Evolutionary conservation across 2,797 vertebrate genomes (phyloP).

Genomic region (Centropyge bicolor): DNA sequence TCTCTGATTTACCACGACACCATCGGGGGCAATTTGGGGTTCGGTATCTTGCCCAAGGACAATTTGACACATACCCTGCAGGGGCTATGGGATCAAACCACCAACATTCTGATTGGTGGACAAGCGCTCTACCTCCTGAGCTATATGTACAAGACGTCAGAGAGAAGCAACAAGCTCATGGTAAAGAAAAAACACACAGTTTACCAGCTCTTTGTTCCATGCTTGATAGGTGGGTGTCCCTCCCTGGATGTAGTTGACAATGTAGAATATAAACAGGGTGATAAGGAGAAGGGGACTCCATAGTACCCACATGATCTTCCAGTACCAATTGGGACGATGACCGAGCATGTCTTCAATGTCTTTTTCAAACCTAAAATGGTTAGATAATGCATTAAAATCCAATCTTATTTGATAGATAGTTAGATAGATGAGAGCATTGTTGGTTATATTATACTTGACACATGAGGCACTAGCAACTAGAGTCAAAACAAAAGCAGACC

Average conservation of each 20-base stretch:
- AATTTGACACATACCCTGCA: too few relatives aligned
- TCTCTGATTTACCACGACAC: too few relatives aligned
- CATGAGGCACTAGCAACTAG: not conserved
- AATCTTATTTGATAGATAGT: not conserved
- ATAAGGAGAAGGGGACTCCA: slow-evolving; percentile 91
- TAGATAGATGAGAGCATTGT: too few relatives aligned
- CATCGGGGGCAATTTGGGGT: too few relatives aligned
- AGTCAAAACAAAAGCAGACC: not conserved
- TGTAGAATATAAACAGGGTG: slow-evolving; percentile 90
- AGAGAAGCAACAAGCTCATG: not conserved
- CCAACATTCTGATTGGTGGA: too few relatives aligned
- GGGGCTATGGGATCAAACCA: too few relatives aligned
- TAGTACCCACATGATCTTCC: slow-evolving; percentile 90
- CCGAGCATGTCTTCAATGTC: slow-evolving; percentile 93
- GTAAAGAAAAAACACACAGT: not conserved
- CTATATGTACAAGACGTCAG: not conserved
- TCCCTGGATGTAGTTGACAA: slow-evolving; percentile 89
- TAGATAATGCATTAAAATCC: not conserved
- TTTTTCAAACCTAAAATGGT: slow-evolving; percentile 88
- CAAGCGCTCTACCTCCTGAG: too few relatives aligned
- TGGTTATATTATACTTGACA: not conserved
- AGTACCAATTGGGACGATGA: slow-evolving; percentile 88
- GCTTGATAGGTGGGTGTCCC: slow-evolving; percentile 92
- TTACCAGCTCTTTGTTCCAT: slow-evolving; percentile 91
- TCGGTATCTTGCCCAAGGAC: too few relatives aligned